Evolutionary conservation across 2,888 invertebrate species (phyloP).

Genomic region (Mythimna ferrago): DNA sequence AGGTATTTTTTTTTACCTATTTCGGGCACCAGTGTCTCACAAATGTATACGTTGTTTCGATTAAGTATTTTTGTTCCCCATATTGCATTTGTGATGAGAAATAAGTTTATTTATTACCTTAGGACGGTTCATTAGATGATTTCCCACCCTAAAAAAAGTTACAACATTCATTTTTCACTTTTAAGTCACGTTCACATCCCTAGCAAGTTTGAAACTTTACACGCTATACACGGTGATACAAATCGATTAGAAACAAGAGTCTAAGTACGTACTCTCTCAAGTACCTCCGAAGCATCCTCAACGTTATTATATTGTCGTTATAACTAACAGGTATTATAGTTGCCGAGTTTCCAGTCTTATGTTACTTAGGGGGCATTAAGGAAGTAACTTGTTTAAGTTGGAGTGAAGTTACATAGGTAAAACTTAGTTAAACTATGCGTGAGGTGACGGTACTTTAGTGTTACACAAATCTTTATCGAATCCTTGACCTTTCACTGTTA

Average conservation of each 20-base stretch:
- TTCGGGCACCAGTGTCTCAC: too few species aligned
- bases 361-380: slow-evolving; percentile 17
- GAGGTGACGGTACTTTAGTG: not conserved
- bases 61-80: too few species aligned
- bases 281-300: not conserved
- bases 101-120: too few species aligned
- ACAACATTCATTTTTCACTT: too few species aligned
- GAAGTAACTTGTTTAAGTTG: slow-evolving; percentile 29
- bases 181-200: not conserved
- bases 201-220: not conserved
- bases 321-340: slow-evolving; percentile 25
- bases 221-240: not conserved
- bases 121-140: too few species aligned
- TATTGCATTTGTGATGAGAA: too few species aligned
- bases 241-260: not conserved
- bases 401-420: not conserved
- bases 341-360: slow-evolving; percentile 27
- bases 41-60: too few species aligned
- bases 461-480: not conserved
- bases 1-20: too few species aligned
- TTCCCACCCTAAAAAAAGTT: too few species aligned
- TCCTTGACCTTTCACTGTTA: not conserved
- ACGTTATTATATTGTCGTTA: slow-evolving; percentile 44
- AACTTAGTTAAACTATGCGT: not conserved
- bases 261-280: not conserved